A percentile compares a stretch with the other conserved stretches of the same genome.
These are phyloP conservation scores for Acromyrmex charruanus DNA, from an alignment of 1,140 invertebrate species.

Conservation along the genomic window DNA sequence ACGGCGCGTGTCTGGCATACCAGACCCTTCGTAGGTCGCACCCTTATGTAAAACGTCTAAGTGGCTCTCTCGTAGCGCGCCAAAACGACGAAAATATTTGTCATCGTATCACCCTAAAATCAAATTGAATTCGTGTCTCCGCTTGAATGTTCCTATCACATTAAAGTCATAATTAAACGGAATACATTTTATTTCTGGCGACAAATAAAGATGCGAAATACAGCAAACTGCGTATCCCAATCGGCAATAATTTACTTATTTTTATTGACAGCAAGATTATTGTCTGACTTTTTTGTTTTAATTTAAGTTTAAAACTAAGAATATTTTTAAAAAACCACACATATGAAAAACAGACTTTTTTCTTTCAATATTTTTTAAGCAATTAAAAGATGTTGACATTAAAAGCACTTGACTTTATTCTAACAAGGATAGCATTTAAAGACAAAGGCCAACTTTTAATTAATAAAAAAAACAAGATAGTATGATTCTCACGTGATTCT, in stretches of 20 bases:
- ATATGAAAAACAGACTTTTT: too few relatives aligned
- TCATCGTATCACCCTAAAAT: constrained; percentile 76
- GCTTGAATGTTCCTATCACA: constrained; percentile 25
- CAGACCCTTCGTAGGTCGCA: constrained; percentile 82
- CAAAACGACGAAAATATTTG: constrained; percentile 81
- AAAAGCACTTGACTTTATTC: too few relatives aligned
- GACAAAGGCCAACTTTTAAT: too few relatives aligned
- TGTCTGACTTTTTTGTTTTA: background rate
- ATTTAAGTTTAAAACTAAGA: background rate
- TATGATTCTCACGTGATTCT: too few relatives aligned
- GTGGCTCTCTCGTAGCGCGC: constrained; percentile 77
- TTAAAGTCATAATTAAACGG: constrained; percentile 65
- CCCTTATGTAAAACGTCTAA: constrained; percentile 84
- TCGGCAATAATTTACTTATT: background rate
- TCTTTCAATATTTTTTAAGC: too few relatives aligned
- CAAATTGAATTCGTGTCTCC: constrained; percentile 76
- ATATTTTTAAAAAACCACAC: too few relatives aligned
- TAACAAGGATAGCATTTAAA: too few relatives aligned
- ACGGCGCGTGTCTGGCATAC: constrained; percentile 84
- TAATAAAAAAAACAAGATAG: too few relatives aligned
- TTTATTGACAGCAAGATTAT: background rate
- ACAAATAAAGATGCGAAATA: background rate
- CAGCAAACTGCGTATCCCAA: background rate
- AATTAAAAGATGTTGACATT: too few relatives aligned
- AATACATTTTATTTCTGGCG: constrained; percentile 4